Conservation (phyloP, 2,888 invertebrate species). For the Leptothorax acervorum region DNA sequence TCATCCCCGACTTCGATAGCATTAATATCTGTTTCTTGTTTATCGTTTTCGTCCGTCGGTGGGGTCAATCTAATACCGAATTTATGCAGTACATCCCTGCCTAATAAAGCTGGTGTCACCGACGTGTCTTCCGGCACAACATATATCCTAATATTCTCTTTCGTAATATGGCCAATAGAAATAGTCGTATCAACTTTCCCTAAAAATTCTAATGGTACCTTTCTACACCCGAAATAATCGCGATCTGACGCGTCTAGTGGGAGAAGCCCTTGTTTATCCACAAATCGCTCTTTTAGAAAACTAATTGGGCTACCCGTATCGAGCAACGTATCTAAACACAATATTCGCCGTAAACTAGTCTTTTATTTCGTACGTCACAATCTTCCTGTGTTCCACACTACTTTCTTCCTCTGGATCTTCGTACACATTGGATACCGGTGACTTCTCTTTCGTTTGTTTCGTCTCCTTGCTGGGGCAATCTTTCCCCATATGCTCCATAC, state of each 20-base stretch:
- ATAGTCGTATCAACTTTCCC: background rate
- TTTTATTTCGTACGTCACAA: background rate
- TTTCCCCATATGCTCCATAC: background rate
- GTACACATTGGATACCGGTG: background rate
- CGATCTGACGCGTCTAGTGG: slow-evolving; percentile 10
- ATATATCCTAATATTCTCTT: background rate
- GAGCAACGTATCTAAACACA: slow-evolving; percentile 5
- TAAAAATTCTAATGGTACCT: background rate
- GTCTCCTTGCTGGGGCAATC: background rate
- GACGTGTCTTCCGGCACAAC: background rate
- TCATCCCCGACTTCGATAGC: background rate
- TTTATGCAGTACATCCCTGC: background rate
- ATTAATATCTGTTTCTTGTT: background rate
- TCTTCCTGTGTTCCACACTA: background rate
- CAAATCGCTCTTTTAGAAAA: background rate
- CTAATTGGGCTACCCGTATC: slow-evolving; percentile 17
- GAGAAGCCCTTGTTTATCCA: background rate
- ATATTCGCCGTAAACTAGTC: background rate
- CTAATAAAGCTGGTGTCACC: background rate
- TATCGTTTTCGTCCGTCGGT: too few species aligned
- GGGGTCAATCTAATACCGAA: background rate
- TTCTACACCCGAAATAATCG: background rate
- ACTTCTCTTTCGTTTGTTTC: background rate
- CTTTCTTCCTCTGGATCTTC: background rate
- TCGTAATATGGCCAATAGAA: background rate